Evolutionary conservation across 2,888 invertebrate species (phyloP).

Genomic region (Sicus ferrugineus): DNA sequence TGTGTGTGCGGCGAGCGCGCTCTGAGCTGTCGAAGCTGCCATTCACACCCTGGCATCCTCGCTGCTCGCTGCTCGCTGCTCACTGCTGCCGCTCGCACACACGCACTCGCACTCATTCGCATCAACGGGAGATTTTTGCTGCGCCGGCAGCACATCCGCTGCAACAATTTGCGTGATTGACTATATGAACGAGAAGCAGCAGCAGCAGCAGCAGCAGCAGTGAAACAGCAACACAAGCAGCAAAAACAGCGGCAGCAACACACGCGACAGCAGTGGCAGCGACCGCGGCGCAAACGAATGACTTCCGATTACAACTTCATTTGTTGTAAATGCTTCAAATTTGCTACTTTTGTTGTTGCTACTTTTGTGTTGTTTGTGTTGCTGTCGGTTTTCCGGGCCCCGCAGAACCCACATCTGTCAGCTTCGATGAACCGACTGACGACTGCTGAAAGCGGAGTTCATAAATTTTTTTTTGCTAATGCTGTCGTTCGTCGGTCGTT

Average conservation of each 20-base stretch:
- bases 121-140: slow-evolving; percentile 40
- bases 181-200: slow-evolving; percentile 39
- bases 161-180: slow-evolving; percentile 61
- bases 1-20: slow-evolving; percentile 43
- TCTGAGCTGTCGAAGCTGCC: slow-evolving; percentile 29
- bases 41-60: not conserved
- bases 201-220: slow-evolving; percentile 30
- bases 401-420: slow-evolving; percentile 58
- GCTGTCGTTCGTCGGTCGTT: not conserved
- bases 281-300: slow-evolving; percentile 56
- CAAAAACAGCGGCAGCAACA: slow-evolving; percentile 35
- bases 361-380: slow-evolving; percentile 15
- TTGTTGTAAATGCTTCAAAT: slow-evolving; percentile 57
- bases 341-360: slow-evolving; percentile 1
- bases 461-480: slow-evolving; percentile 44
- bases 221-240: not conserved
- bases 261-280: slow-evolving; percentile 33
- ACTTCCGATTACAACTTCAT: slow-evolving; percentile 64
- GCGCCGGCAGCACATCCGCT: slow-evolving; percentile 60
- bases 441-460: slow-evolving; percentile 54
- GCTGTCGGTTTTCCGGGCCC: slow-evolving; percentile 14
- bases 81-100: not conserved
- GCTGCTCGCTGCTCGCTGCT: not conserved
- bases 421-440: slow-evolving; percentile 53
- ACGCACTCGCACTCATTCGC: slow-evolving; percentile 32